Conservation (phyloP, 2,113 vertebrate species). For the Tragelaphus strepsiceros region DNA sequence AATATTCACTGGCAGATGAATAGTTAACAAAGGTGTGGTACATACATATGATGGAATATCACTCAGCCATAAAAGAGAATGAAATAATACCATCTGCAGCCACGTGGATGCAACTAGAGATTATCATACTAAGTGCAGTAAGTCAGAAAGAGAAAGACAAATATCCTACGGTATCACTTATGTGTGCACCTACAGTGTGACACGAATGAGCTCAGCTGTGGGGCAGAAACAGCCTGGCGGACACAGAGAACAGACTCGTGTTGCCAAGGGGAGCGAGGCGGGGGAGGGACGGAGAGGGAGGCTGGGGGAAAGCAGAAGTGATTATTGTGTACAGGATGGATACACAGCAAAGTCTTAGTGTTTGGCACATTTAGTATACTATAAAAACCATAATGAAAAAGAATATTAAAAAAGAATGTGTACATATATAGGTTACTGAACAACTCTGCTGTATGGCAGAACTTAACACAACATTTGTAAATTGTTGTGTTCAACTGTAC, state of each 20-base stretch:
- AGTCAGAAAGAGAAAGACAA: neutral
- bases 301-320: neutral
- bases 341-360: too few species aligned
- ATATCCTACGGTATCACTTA: neutral
- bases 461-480: too few species aligned
- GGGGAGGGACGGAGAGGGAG: neutral
- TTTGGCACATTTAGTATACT: too few species aligned
- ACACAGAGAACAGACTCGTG: neutral
- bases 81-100: neutral
- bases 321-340: neutral
- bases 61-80: neutral
- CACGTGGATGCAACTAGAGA: neutral
- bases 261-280: neutral
- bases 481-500: too few species aligned
- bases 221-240: fast-evolving
- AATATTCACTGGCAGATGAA: too few species aligned
- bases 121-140: neutral
- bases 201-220: fast-evolving
- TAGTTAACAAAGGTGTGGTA: too few species aligned
- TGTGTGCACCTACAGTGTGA: neutral
- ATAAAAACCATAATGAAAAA: too few species aligned
- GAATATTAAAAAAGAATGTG: too few species aligned
- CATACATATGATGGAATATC: too few species aligned
- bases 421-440: too few species aligned
- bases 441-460: too few species aligned